Percentiles rank a stretch among this genome's conserved stretches.
These are phyloP conservation scores for Coccyzus lansbergi DNA, from an alignment of 2,797 vertebrate species.

Conservation along the genomic window DNA sequence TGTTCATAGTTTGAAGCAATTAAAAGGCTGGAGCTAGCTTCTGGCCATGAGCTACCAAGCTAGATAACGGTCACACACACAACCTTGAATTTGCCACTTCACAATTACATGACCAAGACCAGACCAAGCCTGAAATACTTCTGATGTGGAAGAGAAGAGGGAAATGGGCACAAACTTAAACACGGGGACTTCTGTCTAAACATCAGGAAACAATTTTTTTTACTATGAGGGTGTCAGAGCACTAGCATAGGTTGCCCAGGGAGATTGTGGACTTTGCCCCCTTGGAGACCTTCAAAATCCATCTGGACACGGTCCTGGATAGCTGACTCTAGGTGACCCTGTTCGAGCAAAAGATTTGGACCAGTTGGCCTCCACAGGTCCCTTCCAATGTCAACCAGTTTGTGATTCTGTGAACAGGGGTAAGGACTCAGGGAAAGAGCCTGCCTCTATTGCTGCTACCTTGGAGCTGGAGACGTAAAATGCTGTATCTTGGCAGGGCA, in stretches of 20 bases:
- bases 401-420: background rate
- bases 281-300: background rate
- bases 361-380: background rate
- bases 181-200: background rate
- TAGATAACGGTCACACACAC: background rate
- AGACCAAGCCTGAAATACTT: background rate
- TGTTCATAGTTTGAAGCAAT: background rate
- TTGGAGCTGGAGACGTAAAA: background rate
- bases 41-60: background rate
- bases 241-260: background rate
- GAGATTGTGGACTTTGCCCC: background rate
- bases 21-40: background rate
- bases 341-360: background rate
- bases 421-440: background rate
- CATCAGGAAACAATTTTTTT: background rate
- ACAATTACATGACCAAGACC: background rate
- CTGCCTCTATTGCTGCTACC: background rate
- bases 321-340: background rate
- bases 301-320: background rate
- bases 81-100: background rate
- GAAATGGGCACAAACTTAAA: background rate
- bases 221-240: background rate
- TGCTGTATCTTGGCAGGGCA: fast-evolving
- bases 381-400: background rate
- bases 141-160: background rate